Conservation (phyloP, 2,113 vertebrate species). For the Corapipo altera region DNA sequence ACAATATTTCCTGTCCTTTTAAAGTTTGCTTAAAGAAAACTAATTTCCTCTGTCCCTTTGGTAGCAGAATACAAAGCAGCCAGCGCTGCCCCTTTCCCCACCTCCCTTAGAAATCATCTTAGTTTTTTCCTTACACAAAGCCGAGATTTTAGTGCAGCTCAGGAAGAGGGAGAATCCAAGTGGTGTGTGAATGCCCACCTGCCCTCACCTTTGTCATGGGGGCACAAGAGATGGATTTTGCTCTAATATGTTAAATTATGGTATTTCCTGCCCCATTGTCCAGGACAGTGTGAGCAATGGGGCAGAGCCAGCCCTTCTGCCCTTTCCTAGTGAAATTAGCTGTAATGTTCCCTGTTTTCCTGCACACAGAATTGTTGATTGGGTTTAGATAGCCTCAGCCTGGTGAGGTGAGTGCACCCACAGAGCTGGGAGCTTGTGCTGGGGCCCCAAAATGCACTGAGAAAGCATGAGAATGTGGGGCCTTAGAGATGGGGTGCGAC, state of each 20-base stretch:
- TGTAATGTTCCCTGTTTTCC: fast-evolving
- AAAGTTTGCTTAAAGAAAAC: constrained; percentile 17
- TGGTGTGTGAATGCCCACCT: fast-evolving
- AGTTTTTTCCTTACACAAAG: neutral
- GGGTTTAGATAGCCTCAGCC: neutral
- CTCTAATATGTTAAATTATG: neutral
- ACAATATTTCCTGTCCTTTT: constrained; percentile 46
- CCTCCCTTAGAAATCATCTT: neutral
- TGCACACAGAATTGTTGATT: neutral
- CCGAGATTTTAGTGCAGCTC: neutral
- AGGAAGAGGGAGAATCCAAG: neutral
- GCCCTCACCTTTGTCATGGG: neutral
- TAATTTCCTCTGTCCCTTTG: constrained; percentile 6
- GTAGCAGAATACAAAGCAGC: constrained; percentile 20
- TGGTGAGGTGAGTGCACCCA: neutral
- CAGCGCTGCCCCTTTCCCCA: neutral
- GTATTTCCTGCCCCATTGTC: neutral
- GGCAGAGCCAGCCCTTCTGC: neutral
- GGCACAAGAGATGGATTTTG: neutral
- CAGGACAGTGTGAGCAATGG: fast-evolving
- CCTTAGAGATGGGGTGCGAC: neutral
- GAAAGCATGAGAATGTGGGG: neutral
- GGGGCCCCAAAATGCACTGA: neutral
- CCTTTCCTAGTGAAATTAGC: neutral
- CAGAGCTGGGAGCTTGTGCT: neutral